These are phyloP conservation scores for Ophiothrix spiculata DNA, from an alignment of 35 echinoderm and acorn worm genomes.

Conservation along the genomic window DNA sequence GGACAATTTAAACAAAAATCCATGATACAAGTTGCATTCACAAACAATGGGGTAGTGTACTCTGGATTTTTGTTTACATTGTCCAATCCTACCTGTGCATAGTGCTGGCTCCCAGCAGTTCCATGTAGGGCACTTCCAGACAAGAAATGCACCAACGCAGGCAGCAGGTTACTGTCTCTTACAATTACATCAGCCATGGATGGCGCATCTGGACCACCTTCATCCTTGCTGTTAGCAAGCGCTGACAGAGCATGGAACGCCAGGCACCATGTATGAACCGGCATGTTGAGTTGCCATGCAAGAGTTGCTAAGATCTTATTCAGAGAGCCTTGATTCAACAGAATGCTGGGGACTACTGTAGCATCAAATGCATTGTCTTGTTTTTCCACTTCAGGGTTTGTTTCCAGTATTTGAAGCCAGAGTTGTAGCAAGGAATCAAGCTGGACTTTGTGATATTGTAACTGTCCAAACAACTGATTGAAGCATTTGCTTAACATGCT, in stretches of 20 bases:
- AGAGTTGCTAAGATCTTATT: conserved; percentile 62
- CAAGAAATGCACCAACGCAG: conserved; percentile 69
- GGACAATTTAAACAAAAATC: too few species aligned
- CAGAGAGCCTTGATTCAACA: conserved; percentile 56
- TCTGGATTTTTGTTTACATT: too few species aligned
- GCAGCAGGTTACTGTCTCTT: conserved; percentile 65
- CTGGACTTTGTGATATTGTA: conserved; percentile 26
- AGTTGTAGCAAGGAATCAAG: conserved; percentile 75
- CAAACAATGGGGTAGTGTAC: too few species aligned
- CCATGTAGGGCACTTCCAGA: conserved; percentile 67
- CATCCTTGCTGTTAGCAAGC: conserved; percentile 53
- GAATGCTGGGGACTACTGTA: conserved; percentile 60
- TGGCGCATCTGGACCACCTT: conserved; percentile 24
- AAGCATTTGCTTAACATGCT: conserved; percentile 76
- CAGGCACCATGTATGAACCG: conserved; percentile 81
- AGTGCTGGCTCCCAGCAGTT: conserved; percentile 48
- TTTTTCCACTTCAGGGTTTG: conserved; percentile 29
- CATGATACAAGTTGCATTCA: too few species aligned
- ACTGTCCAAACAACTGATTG: conserved; percentile 70
- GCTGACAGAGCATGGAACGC: conserved; percentile 71
- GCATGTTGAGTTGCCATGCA: conserved; percentile 48
- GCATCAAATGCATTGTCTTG: conserved; percentile 59
- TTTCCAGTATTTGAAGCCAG: conserved; percentile 44
- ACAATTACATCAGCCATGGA: conserved; percentile 65
- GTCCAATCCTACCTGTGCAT: conserved; percentile 76